Base-by-base conservation (phyloP, 1,140 invertebrate species). In the Mactra quadrangularis region DNA sequence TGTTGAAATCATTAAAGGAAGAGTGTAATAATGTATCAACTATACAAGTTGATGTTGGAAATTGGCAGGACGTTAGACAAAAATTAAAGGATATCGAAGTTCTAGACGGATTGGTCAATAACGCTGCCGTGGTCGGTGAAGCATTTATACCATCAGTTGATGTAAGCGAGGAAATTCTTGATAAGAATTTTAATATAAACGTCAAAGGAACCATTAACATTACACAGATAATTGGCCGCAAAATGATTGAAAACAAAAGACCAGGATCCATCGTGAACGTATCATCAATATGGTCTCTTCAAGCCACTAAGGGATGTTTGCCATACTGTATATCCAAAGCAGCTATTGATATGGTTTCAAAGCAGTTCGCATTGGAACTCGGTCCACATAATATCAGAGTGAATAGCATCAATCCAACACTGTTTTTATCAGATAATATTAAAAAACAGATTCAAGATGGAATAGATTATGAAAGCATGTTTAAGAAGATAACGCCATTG, bases 401-500 rank as follows among this genome's bases (percentile, higher is more conserved):
- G 0, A 98, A 98, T 90, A 94, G 94, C 60, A 96, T 98, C 0
- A 97, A 98, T 93, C 97, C 97, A 11, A 90, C 89, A 15, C 96
- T 98, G 0, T 96, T 97, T n/a, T 93, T 97, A 93, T 60, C 97
- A 2, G 96, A 96, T 83, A 97, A 98, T 97, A 97, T 96, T 0
- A 95, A 94, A 89, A 90, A 95, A 17, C 96, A 95, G 19, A 0
- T 91, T 90, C 0, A 96, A 96, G 92, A 95, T 95, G 45, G 92
- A 93, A 19, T 94, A 41, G 94, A 3, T 95, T 98, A 95, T 77
- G 95, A 68, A 93, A 93, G 4, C 96, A 96, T 93, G 98, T 98
- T 90, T 97, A 97, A 3, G 90, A 7, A 6, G 15, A 6, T 7
- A 7, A 41, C 38, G 15, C 38, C 38, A 41, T 15, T 41, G 15